Percentiles rank a stretch among this genome's conserved stretches.
Evolutionary conservation across 2,113 vertebrate genomes (phyloP).

Genomic region (Baryphthengus martii): DNA sequence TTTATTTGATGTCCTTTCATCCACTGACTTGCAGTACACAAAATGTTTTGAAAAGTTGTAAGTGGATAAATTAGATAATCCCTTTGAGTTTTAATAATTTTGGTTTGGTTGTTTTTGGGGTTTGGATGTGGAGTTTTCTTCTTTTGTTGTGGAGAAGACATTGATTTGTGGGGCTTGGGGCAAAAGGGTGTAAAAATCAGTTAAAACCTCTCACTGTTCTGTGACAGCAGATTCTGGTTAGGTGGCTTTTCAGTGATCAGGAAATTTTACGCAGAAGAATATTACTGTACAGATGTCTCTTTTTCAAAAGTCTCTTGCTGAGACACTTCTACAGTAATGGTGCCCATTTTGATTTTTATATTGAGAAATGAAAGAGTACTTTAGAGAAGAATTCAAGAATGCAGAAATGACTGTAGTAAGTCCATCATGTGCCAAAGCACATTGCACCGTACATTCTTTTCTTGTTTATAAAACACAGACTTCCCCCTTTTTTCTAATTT

Average conservation of each 20-base stretch:
- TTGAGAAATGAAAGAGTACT: not conserved
- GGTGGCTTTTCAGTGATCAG: not conserved
- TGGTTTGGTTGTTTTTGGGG: accelerated
- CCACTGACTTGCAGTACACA: not conserved
- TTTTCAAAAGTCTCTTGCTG: not conserved
- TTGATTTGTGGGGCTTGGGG: not conserved
- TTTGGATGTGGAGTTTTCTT: not conserved
- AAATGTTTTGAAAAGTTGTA: not conserved
- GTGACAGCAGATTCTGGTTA: not conserved
- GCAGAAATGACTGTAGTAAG: not conserved
- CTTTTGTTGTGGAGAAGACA: not conserved
- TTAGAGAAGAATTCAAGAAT: not conserved
- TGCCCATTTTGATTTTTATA: not conserved
- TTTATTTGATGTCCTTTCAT: not conserved
- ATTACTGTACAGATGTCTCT: not conserved
- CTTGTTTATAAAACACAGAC: not conserved
- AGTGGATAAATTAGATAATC: not conserved
- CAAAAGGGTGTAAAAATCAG: not conserved
- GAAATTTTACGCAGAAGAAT: not conserved
- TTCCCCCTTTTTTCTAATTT: not conserved
- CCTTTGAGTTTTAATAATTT: not conserved
- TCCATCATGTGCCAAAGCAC: not conserved
- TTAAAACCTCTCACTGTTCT: not conserved
- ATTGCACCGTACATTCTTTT: not conserved
- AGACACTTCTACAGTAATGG: not conserved